Conservation (phyloP, 2,113 vertebrate species). For the Alethe castanea region DNA sequence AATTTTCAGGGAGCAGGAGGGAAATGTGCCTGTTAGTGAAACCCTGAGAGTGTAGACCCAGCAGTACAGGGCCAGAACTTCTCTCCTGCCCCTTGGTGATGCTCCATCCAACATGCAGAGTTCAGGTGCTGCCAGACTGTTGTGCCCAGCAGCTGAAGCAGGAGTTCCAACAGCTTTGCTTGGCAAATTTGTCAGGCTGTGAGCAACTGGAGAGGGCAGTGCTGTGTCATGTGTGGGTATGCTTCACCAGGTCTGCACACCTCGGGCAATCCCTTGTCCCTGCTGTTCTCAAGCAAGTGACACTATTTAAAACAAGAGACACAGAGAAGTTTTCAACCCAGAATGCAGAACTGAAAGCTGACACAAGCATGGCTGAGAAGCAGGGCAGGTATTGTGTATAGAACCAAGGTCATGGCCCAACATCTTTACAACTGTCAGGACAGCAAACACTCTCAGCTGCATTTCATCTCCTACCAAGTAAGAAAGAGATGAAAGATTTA, state of each 20-base stretch:
- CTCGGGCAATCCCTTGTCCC: not conserved
- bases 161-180: not conserved
- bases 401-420: not conserved
- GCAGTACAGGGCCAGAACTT: not conserved
- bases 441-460: not conserved
- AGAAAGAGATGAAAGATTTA: not conserved
- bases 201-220: not conserved
- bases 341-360: not conserved
- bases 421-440: not conserved
- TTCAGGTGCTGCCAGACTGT: rapidly evolving
- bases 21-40: not conserved
- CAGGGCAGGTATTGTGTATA: not conserved
- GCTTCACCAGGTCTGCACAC: not conserved
- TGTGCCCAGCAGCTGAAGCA: not conserved
- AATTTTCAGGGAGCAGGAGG: not conserved
- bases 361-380: not conserved
- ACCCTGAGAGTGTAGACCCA: not conserved
- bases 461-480: not conserved
- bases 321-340: not conserved
- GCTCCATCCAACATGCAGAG: not conserved
- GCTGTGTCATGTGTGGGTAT: rapidly evolving
- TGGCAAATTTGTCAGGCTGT: not conserved
- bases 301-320: rapidly evolving
- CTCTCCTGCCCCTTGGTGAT: not conserved
- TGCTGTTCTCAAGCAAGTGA: not conserved